Evolutionary conservation across 1,140 invertebrate species (phyloP), one percentile per base, ranked within the genome.

Genomic region (Rhyacophila brunnea): DNA sequence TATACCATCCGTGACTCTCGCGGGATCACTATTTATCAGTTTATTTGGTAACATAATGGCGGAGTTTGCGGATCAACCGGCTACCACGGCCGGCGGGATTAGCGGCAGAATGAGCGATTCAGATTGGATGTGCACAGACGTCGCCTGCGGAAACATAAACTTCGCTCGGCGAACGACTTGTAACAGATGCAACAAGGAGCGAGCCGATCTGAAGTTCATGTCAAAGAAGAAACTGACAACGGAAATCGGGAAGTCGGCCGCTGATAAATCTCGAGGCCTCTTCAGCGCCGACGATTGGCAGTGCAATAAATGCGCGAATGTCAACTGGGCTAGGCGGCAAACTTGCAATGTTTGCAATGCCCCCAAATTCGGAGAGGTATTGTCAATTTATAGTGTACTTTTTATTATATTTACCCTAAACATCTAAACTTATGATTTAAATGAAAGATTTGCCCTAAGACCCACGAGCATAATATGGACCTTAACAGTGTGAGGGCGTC

Each of bases 231-330:
- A 95, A 79, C 82, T 96, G 52, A 95, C 95, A 0, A 91, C 92
- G 61, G 96, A 99, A 80, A 98, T 99, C 68, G 98, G 97, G 1
- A 98, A 99, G 81, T 90, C 90, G 40, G 91, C 95, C 15, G 97
- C 98, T 5, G 97, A 99, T 72, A 99, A 99, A 78, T 98, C 95
- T 66, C 87, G 95, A 67, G 98, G 98, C 11, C 81, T 99, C n/a
- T 97, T 93, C 71, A 94, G 93, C 80, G 96, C 97, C 48, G 96
- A 99, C 77, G 97, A 99, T 74, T 99, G 98, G 98, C 93, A 98
- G 71, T 99, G 98, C 74, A 95, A 91, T 75, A 98, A 98, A 74
- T 99, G 97, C 80, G 96, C 95, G 1, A 99, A 99, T 77, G 96
- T 99, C 1, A 99, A 99, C 74, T 99, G 98, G 98, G 96, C 96